Evolutionary conservation across 2,113 vertebrate species (phyloP).

Genomic region (Gymnobelideus leadbeateri): DNA sequence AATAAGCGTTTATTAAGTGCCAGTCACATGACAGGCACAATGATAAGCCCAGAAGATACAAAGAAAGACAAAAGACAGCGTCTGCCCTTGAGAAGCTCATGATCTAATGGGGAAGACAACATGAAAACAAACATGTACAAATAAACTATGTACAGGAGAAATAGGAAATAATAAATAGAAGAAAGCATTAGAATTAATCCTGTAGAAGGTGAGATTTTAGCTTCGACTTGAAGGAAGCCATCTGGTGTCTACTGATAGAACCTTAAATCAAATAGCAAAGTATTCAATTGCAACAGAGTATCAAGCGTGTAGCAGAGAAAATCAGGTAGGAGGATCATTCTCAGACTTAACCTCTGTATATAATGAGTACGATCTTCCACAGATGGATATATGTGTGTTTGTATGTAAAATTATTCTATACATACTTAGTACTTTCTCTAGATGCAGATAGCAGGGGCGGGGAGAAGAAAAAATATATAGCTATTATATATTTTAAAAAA

Average conservation of each 20-base stretch:
- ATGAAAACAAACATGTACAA: background rate
- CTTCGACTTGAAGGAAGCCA: background rate
- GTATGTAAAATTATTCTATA: too few relatives aligned
- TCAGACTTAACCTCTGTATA: background rate
- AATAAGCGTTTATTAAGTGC: background rate
- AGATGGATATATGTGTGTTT: background rate
- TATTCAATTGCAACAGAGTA: background rate
- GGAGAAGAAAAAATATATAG: too few relatives aligned
- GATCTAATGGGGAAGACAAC: background rate
- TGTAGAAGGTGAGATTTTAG: background rate
- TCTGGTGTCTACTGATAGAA: background rate
- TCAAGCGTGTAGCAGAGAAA: background rate
- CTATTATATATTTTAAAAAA: too few relatives aligned
- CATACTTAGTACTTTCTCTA: too few relatives aligned
- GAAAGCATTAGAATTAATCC: background rate
- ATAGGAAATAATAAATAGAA: background rate
- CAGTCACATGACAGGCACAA: background rate
- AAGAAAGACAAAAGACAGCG: background rate
- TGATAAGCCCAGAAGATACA: background rate
- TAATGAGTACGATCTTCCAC: background rate
- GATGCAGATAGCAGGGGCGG: too few relatives aligned
- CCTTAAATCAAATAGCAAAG: background rate
- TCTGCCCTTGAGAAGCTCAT: background rate
- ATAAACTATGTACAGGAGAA: background rate
- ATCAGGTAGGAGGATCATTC: background rate